Conservation (phyloP, 2,888 invertebrate species). For the Hyles lineata region DNA sequence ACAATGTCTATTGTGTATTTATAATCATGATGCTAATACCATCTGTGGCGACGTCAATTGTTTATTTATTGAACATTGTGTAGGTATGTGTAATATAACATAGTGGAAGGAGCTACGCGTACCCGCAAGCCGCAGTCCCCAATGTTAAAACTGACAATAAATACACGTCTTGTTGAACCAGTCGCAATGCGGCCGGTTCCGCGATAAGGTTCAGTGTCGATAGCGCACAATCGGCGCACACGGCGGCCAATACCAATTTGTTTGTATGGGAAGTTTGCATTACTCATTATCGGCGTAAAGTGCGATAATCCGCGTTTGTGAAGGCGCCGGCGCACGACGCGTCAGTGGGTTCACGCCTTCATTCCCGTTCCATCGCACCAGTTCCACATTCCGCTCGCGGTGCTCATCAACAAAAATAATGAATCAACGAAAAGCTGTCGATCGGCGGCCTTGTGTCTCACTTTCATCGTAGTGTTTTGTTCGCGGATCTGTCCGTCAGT, state of each 20-base stretch:
- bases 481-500: conserved; percentile 45
- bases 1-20: conserved; percentile 47
- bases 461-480: conserved; percentile 46
- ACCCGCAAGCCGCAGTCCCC: conserved; percentile 68
- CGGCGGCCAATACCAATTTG: conserved; percentile 57
- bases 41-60: conserved; percentile 61
- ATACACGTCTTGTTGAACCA: conserved; percentile 58
- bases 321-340: conserved; percentile 52
- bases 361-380: conserved; percentile 44
- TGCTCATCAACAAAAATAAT: conserved; percentile 68
- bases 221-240: conserved; percentile 58
- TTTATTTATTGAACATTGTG: conserved; percentile 69
- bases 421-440: conserved; percentile 53
- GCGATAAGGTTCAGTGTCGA: conserved; percentile 69
- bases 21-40: conserved; percentile 43
- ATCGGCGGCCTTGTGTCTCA: conserved; percentile 50
- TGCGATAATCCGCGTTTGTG: conserved; percentile 68
- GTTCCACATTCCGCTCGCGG: conserved; percentile 49
- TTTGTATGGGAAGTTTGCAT: conserved; percentile 67
- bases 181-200: conserved; percentile 60
- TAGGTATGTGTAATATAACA: conserved; percentile 63
- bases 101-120: conserved; percentile 58
- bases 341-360: conserved; percentile 35
- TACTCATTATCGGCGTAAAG: conserved; percentile 71
- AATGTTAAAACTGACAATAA: conserved; percentile 56